A percentile compares a stretch with the other conserved stretches of the same genome.
These are phyloP conservation scores for Nephrotoma flavescens DNA, from an alignment of 2,888 invertebrate species.

Conservation along the genomic window DNA sequence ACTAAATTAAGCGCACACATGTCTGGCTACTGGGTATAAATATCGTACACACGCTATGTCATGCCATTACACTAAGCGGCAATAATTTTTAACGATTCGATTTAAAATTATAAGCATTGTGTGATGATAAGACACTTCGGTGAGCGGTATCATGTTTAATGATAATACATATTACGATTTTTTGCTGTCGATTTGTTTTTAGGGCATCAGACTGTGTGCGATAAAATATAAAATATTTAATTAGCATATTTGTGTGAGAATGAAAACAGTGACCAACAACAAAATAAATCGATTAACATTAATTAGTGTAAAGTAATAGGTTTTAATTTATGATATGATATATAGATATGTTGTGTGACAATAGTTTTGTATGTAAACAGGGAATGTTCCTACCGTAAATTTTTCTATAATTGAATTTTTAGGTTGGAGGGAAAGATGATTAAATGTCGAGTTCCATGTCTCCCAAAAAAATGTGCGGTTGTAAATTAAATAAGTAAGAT, in stretches of 20 bases:
- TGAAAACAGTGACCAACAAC: background rate
- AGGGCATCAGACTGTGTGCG: background rate
- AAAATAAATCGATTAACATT: background rate
- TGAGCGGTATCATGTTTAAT: background rate
- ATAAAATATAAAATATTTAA: background rate
- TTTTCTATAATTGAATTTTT: too few species aligned
- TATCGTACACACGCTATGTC: background rate
- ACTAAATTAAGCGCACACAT: background rate
- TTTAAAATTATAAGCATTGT: background rate
- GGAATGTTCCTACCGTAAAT: too few species aligned
- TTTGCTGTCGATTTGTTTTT: background rate
- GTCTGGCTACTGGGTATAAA: background rate
- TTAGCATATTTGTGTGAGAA: background rate
- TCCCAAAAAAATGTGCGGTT: too few species aligned
- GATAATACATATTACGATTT: background rate
- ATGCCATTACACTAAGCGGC: background rate
- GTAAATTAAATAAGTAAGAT: too few species aligned
- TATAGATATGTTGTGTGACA: too few species aligned
- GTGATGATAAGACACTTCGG: background rate
- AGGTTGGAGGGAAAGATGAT: too few species aligned
- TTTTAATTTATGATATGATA: background rate
- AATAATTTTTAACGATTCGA: background rate
- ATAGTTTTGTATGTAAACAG: too few species aligned
- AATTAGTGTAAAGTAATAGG: background rate
- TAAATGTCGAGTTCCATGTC: too few species aligned